Conservation (phyloP, 1,140 invertebrate species). For the Anagrus nilaparvatae region DNA sequence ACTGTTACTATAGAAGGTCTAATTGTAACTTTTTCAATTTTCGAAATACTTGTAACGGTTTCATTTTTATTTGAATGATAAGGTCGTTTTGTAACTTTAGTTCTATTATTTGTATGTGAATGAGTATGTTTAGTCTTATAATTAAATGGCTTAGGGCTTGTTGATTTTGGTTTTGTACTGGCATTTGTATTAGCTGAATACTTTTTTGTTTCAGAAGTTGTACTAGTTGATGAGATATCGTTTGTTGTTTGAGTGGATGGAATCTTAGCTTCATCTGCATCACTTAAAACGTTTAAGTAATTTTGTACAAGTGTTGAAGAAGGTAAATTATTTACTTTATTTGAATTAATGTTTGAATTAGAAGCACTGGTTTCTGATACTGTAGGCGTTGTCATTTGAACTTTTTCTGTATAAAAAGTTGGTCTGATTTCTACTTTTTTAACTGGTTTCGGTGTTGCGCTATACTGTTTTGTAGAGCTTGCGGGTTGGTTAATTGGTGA, state of each 20-base stretch:
- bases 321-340: constrained; percentile 5
- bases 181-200: too few relatives aligned
- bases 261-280: too few relatives aligned
- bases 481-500: constrained; percentile 13
- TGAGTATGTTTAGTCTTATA: too few relatives aligned
- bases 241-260: too few relatives aligned
- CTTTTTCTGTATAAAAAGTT: too few relatives aligned
- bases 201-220: too few relatives aligned
- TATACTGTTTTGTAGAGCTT: constrained; percentile 8
- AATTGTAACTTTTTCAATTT: constrained; percentile 39
- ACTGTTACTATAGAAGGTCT: constrained; percentile 28
- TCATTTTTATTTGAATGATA: constrained; percentile 11
- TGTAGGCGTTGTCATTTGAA: constrained; percentile 16
- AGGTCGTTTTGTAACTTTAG: constrained; percentile 7
- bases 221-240: too few relatives aligned
- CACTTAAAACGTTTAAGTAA: too few relatives aligned
- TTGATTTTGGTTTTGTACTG: too few relatives aligned
- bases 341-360: constrained; percentile 6
- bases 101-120: too few relatives aligned
- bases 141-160: too few relatives aligned
- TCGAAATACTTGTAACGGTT: constrained; percentile 21
- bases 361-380: constrained; percentile 11
- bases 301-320: too few relatives aligned
- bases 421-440: constrained; percentile 14
- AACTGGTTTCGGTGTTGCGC: constrained; percentile 19